phyloP scores from a whole-genome alignment of 2,888 invertebrate species.

The Dasypolia templi region DNA sequence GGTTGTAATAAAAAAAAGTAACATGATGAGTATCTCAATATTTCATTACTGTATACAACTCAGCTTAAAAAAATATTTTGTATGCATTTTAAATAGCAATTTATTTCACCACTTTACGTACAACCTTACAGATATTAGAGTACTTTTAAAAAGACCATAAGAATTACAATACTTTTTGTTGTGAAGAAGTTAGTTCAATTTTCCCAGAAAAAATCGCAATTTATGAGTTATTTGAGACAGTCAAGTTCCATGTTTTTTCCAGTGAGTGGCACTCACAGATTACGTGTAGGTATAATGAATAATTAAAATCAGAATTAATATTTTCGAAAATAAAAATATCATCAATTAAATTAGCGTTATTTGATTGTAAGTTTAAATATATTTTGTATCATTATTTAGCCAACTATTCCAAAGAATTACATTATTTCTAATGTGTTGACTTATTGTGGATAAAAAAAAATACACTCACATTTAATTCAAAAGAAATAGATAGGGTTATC shows the following conservation, averaged over 20 bases:
- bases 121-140: not conserved
- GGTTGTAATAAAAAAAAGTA: slow-evolving; percentile 65
- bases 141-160: slow-evolving; percentile 5
- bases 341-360: slow-evolving; percentile 44
- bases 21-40: slow-evolving; percentile 29
- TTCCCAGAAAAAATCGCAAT: slow-evolving; percentile 3
- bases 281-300: not conserved
- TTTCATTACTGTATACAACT: slow-evolving; percentile 27
- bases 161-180: not conserved
- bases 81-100: not conserved
- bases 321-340: slow-evolving; percentile 27
- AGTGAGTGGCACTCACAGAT: slow-evolving; percentile 40
- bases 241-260: slow-evolving; percentile 4
- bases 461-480: slow-evolving; percentile 39
- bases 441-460: slow-evolving; percentile 49
- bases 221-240: slow-evolving; percentile 6
- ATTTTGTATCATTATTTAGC: slow-evolving; percentile 56
- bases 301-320: slow-evolving; percentile 4
- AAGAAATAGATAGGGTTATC: slow-evolving; percentile 42
- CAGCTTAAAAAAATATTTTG: slow-evolving; percentile 6
- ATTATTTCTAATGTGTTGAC: slow-evolving; percentile 56
- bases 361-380: slow-evolving; percentile 51
- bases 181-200: not conserved
- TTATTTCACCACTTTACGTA: not conserved
- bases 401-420: slow-evolving; percentile 73